phyloP scores from a whole-genome alignment of 2,797 vertebrate genomes.

The Thripadectes ignobilis region DNA sequence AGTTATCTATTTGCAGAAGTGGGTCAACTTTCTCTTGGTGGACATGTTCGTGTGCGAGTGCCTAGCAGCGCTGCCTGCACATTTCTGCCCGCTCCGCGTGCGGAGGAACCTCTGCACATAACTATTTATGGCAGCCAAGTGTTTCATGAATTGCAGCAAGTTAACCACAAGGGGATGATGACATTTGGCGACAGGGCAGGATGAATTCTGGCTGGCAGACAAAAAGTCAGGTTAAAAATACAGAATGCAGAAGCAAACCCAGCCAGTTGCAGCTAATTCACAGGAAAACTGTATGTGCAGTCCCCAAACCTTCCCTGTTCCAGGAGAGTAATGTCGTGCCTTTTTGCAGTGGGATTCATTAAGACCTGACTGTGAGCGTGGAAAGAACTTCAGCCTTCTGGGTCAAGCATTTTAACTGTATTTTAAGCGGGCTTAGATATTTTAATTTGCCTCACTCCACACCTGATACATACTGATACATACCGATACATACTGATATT shows the following conservation, averaged over 20 bases:
- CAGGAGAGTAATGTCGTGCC: accelerated
- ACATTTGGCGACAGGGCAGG: constrained; percentile 70
- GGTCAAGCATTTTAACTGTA: not conserved
- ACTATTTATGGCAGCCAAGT: constrained; percentile 71
- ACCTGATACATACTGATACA: not conserved
- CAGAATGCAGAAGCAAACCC: constrained; percentile 29
- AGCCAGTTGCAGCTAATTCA: not conserved
- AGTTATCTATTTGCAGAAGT: constrained; percentile 82
- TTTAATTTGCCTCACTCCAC: not conserved
- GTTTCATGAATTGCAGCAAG: constrained; percentile 71
- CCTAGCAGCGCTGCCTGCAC: constrained; percentile 62
- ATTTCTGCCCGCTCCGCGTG: not conserved
- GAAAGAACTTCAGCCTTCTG: not conserved
- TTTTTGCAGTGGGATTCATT: not conserved
- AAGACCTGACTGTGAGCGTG: accelerated
- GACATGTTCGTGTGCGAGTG: constrained; percentile 55
- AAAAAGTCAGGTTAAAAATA: constrained; percentile 62
- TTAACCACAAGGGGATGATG: constrained; percentile 71
- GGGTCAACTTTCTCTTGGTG: constrained; percentile 75
- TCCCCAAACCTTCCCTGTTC: not conserved
- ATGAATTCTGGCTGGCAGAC: constrained; percentile 60
- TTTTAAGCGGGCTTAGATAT: not conserved
- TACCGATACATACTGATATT: not conserved
- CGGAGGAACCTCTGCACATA: constrained; percentile 52
- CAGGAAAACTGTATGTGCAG: not conserved